Percentiles rank a stretch among this genome's conserved stretches.
phyloP scores from a whole-genome alignment of 64 coral and sea anemone species.

The Actinia equina region DNA sequence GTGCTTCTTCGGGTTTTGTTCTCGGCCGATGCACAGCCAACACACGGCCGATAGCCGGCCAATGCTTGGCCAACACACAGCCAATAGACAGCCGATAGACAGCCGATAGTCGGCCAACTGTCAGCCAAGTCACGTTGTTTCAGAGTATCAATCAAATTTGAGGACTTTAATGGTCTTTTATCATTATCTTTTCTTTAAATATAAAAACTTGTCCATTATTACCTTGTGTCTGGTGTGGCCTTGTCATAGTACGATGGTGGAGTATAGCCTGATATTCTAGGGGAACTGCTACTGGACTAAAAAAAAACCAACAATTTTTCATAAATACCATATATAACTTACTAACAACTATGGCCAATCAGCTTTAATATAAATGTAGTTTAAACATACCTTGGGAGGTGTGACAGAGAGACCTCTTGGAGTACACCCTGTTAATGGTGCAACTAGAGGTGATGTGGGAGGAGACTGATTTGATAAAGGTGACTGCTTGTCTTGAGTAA shows the following conservation, averaged over 20 bases:
- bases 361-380: neutral
- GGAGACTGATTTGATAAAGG: neutral
- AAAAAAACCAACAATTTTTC: neutral
- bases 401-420: constrained; percentile 30
- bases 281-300: neutral
- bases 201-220: neutral
- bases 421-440: constrained; percentile 43
- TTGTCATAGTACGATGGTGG: neutral
- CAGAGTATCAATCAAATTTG: too few species aligned
- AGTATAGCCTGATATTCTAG: neutral
- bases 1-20: too few species aligned
- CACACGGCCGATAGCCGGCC: too few species aligned
- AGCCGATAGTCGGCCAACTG: too few species aligned
- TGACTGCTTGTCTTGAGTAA: neutral
- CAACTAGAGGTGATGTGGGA: neutral
- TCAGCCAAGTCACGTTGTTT: too few species aligned
- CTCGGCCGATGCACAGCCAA: too few species aligned
- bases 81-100: too few species aligned
- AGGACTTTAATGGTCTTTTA: too few species aligned
- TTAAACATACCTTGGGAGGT: constrained; percentile 20
- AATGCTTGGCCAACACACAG: too few species aligned
- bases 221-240: constrained; percentile 17
- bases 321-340: too few species aligned
- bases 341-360: too few species aligned
- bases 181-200: neutral